A percentile compares a stretch with the other conserved stretches of the same genome.
Conservation (phyloP, 2,113 vertebrate genomes). For the Lophotis ruficrista region DNA sequence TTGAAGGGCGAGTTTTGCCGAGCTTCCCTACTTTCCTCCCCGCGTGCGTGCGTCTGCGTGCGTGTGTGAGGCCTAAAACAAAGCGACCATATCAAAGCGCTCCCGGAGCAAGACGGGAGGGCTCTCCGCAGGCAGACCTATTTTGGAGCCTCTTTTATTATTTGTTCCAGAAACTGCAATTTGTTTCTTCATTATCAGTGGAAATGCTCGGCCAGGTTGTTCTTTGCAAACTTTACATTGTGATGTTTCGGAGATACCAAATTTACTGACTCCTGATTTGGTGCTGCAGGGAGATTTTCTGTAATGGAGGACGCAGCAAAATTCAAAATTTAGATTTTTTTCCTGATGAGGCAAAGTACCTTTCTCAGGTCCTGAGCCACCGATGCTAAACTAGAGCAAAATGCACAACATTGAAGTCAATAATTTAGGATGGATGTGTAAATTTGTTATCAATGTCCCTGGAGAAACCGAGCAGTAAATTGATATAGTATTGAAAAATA, state of each 20-base stretch:
- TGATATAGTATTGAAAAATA: background rate
- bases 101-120: background rate
- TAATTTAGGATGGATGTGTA: background rate
- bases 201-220: background rate
- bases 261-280: background rate
- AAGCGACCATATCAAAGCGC: slow-evolving; percentile 27
- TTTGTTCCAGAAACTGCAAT: background rate
- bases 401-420: background rate
- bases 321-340: background rate
- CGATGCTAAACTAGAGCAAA: background rate
- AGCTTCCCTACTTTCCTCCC: background rate
- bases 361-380: background rate
- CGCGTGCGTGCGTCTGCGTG: background rate
- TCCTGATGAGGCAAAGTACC: background rate
- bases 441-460: background rate
- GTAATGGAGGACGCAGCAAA: background rate
- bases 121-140: background rate
- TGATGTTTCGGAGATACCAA: background rate
- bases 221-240: background rate
- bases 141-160: background rate
- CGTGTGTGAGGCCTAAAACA: slow-evolving; percentile 62
- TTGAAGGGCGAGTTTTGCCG: background rate
- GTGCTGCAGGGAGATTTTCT: background rate
- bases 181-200: background rate
- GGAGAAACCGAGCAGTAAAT: background rate